phyloP scores from a whole-genome alignment of 2,797 vertebrate species.

The Cheracebus regulus region DNA sequence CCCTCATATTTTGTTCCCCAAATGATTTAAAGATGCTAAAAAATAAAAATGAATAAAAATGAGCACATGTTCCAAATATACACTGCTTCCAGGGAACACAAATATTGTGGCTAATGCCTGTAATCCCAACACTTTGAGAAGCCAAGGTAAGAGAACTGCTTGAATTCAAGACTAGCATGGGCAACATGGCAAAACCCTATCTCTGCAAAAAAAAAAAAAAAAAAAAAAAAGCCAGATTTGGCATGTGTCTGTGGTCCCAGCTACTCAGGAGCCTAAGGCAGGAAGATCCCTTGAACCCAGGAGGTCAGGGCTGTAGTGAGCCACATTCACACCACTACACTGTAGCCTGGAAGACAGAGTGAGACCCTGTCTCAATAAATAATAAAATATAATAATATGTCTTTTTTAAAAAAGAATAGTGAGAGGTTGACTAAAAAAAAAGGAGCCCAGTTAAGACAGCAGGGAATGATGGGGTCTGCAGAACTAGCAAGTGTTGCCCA shows the following conservation, averaged over 20 bases:
- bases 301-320: background rate
- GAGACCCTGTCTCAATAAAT: background rate
- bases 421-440: background rate
- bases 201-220: background rate
- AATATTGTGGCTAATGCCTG: background rate
- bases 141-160: background rate
- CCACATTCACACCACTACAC: background rate
- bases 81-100: background rate
- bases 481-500: background rate
- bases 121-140: background rate
- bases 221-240: too few relatives aligned
- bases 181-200: background rate
- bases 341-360: background rate
- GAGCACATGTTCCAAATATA: background rate
- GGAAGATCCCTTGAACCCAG: background rate
- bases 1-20: background rate
- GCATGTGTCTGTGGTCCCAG: background rate
- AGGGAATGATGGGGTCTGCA: background rate
- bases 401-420: background rate
- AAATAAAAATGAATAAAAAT: background rate
- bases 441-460: background rate
- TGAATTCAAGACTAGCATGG: background rate
- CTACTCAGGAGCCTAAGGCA: background rate
- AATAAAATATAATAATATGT: background rate
- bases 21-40: constrained; percentile 8